Percentiles rank a stretch among this genome's conserved stretches.
Conservation (phyloP, 1,140 invertebrate species). For the Nasonia giraulti region DNA sequence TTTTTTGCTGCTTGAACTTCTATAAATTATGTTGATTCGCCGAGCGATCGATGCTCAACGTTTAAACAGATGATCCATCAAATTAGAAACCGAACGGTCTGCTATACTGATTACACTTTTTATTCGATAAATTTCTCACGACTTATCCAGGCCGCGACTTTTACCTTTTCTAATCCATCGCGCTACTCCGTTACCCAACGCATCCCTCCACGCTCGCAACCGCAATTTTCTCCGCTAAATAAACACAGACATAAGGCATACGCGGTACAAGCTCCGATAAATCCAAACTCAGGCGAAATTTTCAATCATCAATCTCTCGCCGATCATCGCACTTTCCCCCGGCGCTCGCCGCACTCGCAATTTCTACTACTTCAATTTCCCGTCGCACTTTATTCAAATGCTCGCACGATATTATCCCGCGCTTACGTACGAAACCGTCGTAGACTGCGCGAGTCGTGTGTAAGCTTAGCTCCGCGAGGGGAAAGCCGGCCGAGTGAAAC, state of each 20-base stretch:
- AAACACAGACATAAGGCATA: background rate
- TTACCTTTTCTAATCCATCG: too few species aligned
- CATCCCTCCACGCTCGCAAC: background rate
- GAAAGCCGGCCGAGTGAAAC: slow-evolving; percentile 22
- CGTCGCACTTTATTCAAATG: slow-evolving; percentile 28
- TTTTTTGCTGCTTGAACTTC: too few species aligned
- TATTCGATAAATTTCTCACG: too few species aligned
- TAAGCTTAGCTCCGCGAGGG: background rate
- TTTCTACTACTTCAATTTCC: slow-evolving; percentile 42
- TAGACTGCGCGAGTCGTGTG: background rate
- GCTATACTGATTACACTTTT: too few species aligned
- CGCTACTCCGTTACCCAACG: background rate
- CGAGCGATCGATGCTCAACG: too few species aligned
- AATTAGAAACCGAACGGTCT: too few species aligned
- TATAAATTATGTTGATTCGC: too few species aligned
- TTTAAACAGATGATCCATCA: too few species aligned
- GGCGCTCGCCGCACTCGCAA: background rate
- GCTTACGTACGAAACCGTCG: background rate
- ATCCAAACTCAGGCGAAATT: slow-evolving; percentile 6
- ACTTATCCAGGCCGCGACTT: too few species aligned
- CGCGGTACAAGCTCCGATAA: background rate
- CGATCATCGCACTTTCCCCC: slow-evolving; percentile 28
- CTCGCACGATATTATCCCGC: slow-evolving; percentile 19
- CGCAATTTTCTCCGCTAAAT: background rate
- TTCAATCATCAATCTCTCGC: slow-evolving; percentile 11